Conservation (phyloP, 2,113 vertebrate genomes). For the Bothrops jararaca region DNA sequence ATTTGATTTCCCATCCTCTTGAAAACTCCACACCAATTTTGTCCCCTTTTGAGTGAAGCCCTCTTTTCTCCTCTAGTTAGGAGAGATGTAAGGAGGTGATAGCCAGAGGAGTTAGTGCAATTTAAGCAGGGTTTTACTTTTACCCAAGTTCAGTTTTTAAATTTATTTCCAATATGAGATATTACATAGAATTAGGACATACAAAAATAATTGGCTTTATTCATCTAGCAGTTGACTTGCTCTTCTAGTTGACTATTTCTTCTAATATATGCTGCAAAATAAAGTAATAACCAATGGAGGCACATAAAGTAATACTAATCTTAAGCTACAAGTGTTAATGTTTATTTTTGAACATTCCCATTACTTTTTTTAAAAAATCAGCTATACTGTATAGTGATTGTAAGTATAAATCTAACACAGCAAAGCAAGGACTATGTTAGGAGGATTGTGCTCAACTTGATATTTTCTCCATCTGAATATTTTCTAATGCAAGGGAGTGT, state of each 20-base stretch:
- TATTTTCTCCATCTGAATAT: background rate
- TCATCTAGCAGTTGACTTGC: background rate
- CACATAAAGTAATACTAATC: background rate
- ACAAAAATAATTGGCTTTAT: background rate
- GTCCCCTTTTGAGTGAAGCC: background rate
- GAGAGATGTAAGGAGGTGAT: background rate
- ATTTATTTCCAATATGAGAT: background rate
- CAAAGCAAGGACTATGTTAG: background rate
- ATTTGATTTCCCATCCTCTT: slow-evolving; percentile 29
- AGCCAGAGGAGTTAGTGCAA: background rate
- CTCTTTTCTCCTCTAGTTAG: background rate
- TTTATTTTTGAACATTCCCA: background rate
- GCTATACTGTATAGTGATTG: background rate
- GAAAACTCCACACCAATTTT: background rate
- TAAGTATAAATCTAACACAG: background rate
- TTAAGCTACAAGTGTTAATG: background rate
- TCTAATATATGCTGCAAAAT: background rate
- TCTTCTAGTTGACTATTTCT: background rate
- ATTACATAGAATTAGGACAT: background rate
- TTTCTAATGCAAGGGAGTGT: background rate
- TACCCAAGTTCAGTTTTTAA: background rate
- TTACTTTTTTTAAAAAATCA: background rate
- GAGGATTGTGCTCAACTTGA: background rate
- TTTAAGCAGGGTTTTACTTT: background rate
- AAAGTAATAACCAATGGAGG: background rate